Base-by-base conservation (phyloP, 2,797 vertebrate genomes). In the Acrossocheilus fasciatus region DNA sequence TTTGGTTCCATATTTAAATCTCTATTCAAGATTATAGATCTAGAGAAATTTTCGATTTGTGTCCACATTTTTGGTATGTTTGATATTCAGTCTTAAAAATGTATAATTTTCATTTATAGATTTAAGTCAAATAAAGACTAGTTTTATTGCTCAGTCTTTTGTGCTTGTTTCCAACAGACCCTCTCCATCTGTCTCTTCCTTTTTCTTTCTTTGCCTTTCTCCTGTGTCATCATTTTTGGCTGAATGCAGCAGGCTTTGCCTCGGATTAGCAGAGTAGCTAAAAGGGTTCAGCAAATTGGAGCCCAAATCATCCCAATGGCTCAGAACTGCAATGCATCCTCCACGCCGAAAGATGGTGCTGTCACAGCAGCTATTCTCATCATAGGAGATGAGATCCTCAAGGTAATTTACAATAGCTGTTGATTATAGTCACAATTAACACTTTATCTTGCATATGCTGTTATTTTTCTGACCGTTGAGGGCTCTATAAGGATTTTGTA, bases 351-450 rank as follows among this genome's bases (percentile, higher is more conserved):
- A 0, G 88, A 89, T 17, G 91, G 92, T 11, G 59, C 87, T 12
- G 93, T 94, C 88, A 98, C 98, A 2, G 98, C 97, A 0, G 98
- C 97, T 64, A 97, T 99, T 91, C 95, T 99, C 92, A 93, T 99
- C 86, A 97, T 99, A 39, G 98, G 98, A 77, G 98, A 99, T 88
- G 98, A 99, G 93, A 99, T 99, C 88, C 96, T 99, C 50, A 98
- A 99, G 98, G 98, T 98, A 89, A 92, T 79, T 23, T n/a, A 26
- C 26, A 39, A 47, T 34, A 20, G 30, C 50, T 50, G 70, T 84
- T 86, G 52, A 39, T 36, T 41, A 18, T 76, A n/a, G 3, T 82
- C 34, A 20, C 64, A 57, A 18, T 66, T 20, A 43, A 34, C 47
- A 14, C 8, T 84, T 59, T 69, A 43, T 50, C 26, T 36, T 45